Evolutionary conservation across 2,888 invertebrate genomes (phyloP).

Genomic region (Polydrusus tereticollis): DNA sequence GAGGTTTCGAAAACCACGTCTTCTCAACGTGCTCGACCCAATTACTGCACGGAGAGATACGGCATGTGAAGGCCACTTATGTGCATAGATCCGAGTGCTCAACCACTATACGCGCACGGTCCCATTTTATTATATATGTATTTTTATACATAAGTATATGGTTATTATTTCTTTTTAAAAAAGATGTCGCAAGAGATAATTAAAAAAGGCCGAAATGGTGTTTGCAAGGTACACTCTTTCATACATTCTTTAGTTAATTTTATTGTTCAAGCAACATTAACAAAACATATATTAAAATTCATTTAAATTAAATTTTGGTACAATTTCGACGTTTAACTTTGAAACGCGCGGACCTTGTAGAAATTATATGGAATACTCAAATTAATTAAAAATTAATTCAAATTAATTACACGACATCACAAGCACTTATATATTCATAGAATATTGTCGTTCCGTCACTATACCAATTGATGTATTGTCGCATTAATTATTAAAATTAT

Average conservation of each 20-base stretch:
- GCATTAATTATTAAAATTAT: conserved; percentile 31
- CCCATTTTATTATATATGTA: conserved; percentile 19
- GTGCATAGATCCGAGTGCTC: conserved; percentile 40
- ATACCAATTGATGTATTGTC: conserved; percentile 10
- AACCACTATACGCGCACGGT: conserved; percentile 22
- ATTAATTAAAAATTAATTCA: background rate
- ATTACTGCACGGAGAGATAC: conserved; percentile 44
- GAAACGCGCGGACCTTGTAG: no score
- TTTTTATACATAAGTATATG: background rate
- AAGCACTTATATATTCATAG: conserved; percentile 19
- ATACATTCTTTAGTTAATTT: no score
- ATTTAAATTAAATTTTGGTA: no score
- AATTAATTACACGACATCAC: background rate
- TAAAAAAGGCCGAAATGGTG: background rate
- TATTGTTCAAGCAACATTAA: no score
- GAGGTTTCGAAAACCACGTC: conserved; percentile 47
- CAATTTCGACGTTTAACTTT: no score
- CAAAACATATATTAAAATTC: no score
- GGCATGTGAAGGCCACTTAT: conserved; percentile 42
- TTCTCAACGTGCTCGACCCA: conserved; percentile 47
- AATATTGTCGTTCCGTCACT: conserved; percentile 16
- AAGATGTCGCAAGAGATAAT: background rate
- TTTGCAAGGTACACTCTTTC: no score
- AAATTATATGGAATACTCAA: background rate
- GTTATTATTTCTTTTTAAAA: background rate